Evolutionary conservation across 1,140 invertebrate species (phyloP).

Genomic region (Luehdorfia chinensis): DNA sequence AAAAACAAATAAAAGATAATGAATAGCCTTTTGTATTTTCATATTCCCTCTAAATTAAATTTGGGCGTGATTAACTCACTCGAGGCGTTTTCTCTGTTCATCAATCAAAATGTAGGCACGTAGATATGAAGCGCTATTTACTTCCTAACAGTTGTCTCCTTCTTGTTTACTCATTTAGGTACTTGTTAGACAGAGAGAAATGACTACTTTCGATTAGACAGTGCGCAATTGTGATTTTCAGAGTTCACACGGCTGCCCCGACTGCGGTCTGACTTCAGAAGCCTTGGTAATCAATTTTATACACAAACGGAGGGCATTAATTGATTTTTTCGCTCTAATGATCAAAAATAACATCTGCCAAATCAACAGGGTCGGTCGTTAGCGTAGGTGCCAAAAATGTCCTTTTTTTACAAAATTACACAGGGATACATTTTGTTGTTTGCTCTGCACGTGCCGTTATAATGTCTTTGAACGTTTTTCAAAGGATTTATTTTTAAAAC

Average conservation of each 20-base stretch:
- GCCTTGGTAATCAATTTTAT: constrained; percentile 71
- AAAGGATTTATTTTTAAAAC: too few relatives aligned
- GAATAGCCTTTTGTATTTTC: constrained; percentile 55
- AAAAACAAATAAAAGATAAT: constrained; percentile 72
- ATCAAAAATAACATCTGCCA: constrained; percentile 69
- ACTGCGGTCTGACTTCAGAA: constrained; percentile 61
- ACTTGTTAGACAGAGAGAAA: constrained; percentile 31
- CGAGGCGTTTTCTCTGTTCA: constrained; percentile 74
- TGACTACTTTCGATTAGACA: constrained; percentile 51
- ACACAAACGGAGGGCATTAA: constrained; percentile 71
- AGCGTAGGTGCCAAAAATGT: constrained; percentile 60
- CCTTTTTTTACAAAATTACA: constrained; percentile 28
- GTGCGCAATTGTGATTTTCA: constrained; percentile 59
- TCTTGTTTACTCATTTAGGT: constrained; percentile 20
- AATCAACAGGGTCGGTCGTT: constrained; percentile 57
- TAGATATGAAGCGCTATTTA: constrained; percentile 58
- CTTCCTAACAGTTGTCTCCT: constrained; percentile 49
- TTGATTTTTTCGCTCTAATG: constrained; percentile 70
- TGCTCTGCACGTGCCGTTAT: constrained; percentile 8
- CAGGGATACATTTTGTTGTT: constrained; percentile 1
- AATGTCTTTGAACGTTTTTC: not conserved
- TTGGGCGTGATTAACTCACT: constrained; percentile 71
- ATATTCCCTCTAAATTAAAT: constrained; percentile 72
- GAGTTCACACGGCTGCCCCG: constrained; percentile 57
- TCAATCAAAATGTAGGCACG: constrained; percentile 65